These are phyloP conservation scores for Cepaea hortensis DNA, from an alignment of 2,888 invertebrate genomes.

Conservation along the genomic window DNA sequence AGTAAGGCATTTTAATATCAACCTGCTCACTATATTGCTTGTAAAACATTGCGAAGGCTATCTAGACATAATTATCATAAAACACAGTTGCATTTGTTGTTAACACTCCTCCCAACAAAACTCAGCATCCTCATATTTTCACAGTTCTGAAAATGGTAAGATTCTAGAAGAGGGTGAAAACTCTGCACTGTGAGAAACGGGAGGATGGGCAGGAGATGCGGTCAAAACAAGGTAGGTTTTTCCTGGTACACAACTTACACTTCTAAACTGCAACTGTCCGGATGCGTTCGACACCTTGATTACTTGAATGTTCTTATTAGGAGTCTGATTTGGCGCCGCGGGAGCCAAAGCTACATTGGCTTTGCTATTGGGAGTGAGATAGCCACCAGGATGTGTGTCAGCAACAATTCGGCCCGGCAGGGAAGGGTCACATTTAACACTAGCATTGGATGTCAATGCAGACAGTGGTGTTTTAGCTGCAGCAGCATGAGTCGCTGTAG, in stretches of 20 bases:
- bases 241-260: conserved; percentile 31
- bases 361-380: background rate
- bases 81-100: background rate
- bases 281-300: conserved; percentile 24
- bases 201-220: conserved; percentile 4
- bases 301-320: conserved; percentile 31
- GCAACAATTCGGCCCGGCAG: conserved; percentile 20
- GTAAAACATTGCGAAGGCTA: background rate
- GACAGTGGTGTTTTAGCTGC: background rate
- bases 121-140: conserved; percentile 82
- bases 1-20: conserved; percentile 22
- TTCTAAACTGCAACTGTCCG: conserved; percentile 20
- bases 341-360: background rate
- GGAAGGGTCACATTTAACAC: conserved; percentile 10
- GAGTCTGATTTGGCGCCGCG: conserved; percentile 5
- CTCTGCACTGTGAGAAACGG: background rate
- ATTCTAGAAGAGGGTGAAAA: conserved; percentile 14
- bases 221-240: conserved; percentile 34
- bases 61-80: background rate
- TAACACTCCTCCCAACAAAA: background rate
- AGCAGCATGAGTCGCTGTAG: background rate
- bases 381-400: background rate
- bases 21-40: conserved; percentile 6
- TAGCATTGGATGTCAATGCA: conserved; percentile 15
- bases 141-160: conserved; percentile 88